Conservation (phyloP, 1,140 invertebrate genomes). For the Mercenaria mercenaria region DNA sequence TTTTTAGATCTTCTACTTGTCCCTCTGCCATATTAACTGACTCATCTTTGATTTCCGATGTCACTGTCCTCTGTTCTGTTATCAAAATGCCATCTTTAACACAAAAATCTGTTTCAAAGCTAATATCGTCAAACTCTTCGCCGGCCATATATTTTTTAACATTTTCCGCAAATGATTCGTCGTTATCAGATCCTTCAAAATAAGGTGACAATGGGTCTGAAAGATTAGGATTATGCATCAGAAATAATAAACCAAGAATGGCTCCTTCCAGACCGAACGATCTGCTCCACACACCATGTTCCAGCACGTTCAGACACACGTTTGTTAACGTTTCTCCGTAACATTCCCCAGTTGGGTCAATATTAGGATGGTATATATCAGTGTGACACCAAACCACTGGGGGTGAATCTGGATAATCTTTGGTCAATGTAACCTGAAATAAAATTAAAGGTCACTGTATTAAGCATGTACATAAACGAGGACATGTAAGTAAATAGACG, state of each 20-base stretch:
- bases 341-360: conserved; percentile 68
- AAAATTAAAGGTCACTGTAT: no score
- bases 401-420: conserved; percentile 54
- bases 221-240: conserved; percentile 79
- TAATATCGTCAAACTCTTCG: conserved; percentile 67
- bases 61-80: not conserved
- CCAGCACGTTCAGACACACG: conserved; percentile 78
- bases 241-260: conserved; percentile 78
- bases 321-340: conserved; percentile 63
- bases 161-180: conserved; percentile 74
- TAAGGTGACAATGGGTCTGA: conserved; percentile 77
- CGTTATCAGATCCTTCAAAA: conserved; percentile 58
- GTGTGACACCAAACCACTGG: conserved; percentile 76
- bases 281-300: conserved; percentile 70
- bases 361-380: conserved; percentile 82
- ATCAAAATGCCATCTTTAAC: conserved; percentile 10
- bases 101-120: conserved; percentile 58
- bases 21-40: no score
- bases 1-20: no score
- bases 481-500: no score
- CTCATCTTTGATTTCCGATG: not conserved
- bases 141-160: conserved; percentile 75
- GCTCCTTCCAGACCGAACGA: conserved; percentile 71
- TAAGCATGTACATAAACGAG: no score
- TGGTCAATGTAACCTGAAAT: conserved; percentile 27